phyloP scores from a whole-genome alignment of 30 jellyfish, hydroid and myxozoan genomes.

The Turritopsis dohrnii region DNA sequence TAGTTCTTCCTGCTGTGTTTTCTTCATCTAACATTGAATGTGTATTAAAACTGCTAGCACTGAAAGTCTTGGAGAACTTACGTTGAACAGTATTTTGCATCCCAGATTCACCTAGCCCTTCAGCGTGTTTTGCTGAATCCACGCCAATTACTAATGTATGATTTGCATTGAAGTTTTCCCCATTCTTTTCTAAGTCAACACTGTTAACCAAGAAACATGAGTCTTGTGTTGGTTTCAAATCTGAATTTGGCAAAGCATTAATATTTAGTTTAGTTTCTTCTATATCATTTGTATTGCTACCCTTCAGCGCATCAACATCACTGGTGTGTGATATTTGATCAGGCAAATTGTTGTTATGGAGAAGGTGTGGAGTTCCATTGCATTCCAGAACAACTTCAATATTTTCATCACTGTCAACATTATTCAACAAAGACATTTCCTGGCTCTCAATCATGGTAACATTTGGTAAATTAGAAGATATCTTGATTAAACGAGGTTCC shows the following conservation, averaged over 20 bases:
- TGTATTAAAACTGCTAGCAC: not conserved
- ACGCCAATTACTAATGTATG: too few relatives aligned
- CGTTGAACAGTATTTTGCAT: too few relatives aligned
- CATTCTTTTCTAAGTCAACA: too few relatives aligned
- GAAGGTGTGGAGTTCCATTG: not conserved
- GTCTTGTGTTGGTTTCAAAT: too few relatives aligned
- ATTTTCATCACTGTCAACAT: not conserved
- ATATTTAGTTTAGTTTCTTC: not conserved
- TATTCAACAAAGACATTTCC: not conserved
- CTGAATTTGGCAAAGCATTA: not conserved
- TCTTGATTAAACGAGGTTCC: not conserved
- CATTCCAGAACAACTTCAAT: not conserved
- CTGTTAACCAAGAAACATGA: too few relatives aligned
- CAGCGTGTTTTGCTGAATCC: too few relatives aligned
- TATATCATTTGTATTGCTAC: not conserved
- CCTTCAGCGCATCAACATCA: not conserved
- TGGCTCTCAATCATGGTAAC: not conserved
- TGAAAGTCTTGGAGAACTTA: not conserved
- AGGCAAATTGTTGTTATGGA: not conserved
- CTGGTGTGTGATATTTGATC: not conserved
- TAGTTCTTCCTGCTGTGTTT: not conserved
- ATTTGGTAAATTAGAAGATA: not conserved
- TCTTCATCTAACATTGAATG: not conserved
- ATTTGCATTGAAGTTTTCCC: too few relatives aligned
- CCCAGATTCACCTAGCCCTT: too few relatives aligned